Evolutionary conservation across 1,140 invertebrate species (phyloP).

Genomic region (Paraescarpia echinospica): DNA sequence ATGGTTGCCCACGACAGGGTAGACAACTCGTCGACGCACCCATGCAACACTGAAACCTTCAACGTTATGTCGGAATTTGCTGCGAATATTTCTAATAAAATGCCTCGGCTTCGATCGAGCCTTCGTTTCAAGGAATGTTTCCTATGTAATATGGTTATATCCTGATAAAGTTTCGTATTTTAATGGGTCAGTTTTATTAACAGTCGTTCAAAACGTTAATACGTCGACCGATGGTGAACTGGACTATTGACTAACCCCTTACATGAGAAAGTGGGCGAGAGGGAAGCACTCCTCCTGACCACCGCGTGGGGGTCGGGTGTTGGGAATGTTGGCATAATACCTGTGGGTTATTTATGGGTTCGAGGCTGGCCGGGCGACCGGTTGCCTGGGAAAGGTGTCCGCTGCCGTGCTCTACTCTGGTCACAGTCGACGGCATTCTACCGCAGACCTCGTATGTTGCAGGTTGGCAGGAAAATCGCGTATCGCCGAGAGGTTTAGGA

Average conservation of each 20-base stretch:
- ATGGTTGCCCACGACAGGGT: too few relatives aligned
- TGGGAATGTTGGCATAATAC: background rate
- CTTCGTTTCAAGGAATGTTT: background rate
- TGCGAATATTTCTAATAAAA: background rate
- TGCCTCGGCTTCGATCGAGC: background rate
- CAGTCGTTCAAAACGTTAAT: too few relatives aligned
- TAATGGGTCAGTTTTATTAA: too few relatives aligned
- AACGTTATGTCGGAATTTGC: background rate
- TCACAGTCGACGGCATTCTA: background rate
- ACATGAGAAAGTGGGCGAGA: too few relatives aligned
- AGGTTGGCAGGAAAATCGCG: background rate
- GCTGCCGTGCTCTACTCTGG: too few relatives aligned
- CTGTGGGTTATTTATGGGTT: background rate
- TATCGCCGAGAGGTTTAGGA: too few relatives aligned
- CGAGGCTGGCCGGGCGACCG: background rate
- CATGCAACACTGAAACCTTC: background rate
- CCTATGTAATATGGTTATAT: too few relatives aligned
- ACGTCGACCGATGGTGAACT: too few relatives aligned
- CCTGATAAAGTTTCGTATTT: too few relatives aligned
- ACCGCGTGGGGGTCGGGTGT: background rate
- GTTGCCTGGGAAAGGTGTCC: background rate
- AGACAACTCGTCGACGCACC: background rate
- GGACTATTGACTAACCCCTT: too few relatives aligned
- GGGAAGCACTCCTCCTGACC: background rate
- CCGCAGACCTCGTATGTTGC: background rate